Evolutionary conservation across 2,797 vertebrate genomes (phyloP).

Genomic region (Hapalemur alaotrensis): DNA sequence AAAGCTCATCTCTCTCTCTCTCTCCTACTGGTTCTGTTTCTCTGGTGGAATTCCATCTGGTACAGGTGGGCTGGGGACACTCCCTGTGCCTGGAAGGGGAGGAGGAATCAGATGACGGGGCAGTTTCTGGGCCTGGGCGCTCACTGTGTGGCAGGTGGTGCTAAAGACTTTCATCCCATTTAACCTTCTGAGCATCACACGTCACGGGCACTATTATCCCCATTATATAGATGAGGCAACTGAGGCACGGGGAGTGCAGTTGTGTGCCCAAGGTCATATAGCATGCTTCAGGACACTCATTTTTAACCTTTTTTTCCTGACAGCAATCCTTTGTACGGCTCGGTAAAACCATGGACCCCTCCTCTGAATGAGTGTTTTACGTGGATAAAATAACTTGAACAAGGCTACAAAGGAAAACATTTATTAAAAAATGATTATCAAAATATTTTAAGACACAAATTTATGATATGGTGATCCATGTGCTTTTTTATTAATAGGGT

Average conservation of each 20-base stretch:
- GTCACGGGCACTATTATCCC: not conserved
- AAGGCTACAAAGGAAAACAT: not conserved
- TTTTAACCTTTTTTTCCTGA: not conserved
- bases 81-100: not conserved
- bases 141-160: not conserved
- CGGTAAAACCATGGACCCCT: not conserved
- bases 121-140: too few relatives aligned
- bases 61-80: not conserved
- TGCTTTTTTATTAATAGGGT: not conserved
- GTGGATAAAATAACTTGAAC: not conserved
- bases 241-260: not conserved
- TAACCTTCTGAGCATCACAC: not conserved
- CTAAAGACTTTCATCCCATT: not conserved
- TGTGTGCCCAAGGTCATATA: not conserved
- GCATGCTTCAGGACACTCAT: not conserved
- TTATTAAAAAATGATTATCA: not conserved
- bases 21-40: not conserved
- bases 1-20: not conserved
- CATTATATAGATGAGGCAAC: not conserved
- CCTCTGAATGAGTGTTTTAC: not conserved
- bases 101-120: not conserved
- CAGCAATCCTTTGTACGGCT: not conserved
- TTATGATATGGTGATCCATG: not conserved
- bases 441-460: not conserved
- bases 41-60: not conserved